Evolutionary conservation across 2,888 invertebrate species (phyloP), one percentile per base, ranked within the genome.

Genomic region (Slavum lentiscoides): DNA sequence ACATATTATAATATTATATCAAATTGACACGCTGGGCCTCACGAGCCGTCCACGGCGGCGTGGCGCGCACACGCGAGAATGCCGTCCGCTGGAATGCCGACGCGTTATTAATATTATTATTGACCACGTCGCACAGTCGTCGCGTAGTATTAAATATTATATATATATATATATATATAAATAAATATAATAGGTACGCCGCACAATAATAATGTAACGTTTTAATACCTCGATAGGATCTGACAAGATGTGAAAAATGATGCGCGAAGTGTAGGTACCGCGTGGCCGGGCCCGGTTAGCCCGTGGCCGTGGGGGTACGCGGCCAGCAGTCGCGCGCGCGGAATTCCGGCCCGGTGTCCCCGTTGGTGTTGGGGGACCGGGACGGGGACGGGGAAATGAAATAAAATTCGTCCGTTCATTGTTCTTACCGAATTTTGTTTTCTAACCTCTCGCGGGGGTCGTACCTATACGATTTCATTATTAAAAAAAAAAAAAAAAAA

Each of bases 151-250:
- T 77, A 62, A 53, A 64, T 70, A 17, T 17, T 55, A 55, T 55
- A 15, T 55, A 55, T 55, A 55, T 55, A 55, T 13, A 11, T 17
- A 55, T 11, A 6, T 58, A 19, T 58, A 58, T 19, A 30, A 2
- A 30, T 30, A 30, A 2, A 30, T 30, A 30, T 30, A 30, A 30
- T 30, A 30, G 30, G 30, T 4, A 30, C 30, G 4, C 30, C n/a
- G 30, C 30, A 74, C 30, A 73, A 73, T 73, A 68, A 80, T 72
- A n/a, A 30, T 30, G 4, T 30, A 80, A 80, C 80, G 70, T 80
- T 80, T 80, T 80, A 80, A 80, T 80, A 72, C 80, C 55, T 80
- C 55, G 80, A 80, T 80, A 70, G 80, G 80, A 80, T 80, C 80
- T 80, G 80, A 80, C 80, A 58, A 7, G 43, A 43, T 58, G 30